A percentile compares a stretch with the other conserved stretches of the same genome.
phyloP scores from a whole-genome alignment of 2,888 invertebrate genomes.

The Luperina nickerlii region DNA sequence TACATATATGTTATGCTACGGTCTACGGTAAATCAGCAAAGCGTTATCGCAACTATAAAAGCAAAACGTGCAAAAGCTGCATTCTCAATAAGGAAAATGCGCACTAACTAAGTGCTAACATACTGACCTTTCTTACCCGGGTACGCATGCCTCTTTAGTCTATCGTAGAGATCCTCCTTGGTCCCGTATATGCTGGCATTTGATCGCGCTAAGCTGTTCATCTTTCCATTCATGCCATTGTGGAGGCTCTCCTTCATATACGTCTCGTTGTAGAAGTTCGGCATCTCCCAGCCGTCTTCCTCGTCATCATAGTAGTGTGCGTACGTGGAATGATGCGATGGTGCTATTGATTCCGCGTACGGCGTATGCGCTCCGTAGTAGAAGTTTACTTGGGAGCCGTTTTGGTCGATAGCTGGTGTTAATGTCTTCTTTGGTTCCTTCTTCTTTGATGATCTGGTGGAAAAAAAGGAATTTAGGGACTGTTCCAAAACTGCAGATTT shows the following conservation, averaged over 20 bases:
- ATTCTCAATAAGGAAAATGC: conserved; percentile 72
- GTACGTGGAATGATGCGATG: conserved; percentile 98
- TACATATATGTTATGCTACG: conserved; percentile 1
- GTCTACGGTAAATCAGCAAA: conserved; percentile 31
- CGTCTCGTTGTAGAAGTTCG: conserved; percentile 98
- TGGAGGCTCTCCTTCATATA: conserved; percentile 98
- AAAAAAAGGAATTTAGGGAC: neutral
- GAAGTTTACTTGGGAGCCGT: conserved; percentile 98
- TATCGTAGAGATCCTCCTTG: conserved; percentile 98
- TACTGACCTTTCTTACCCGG: conserved; percentile 97
- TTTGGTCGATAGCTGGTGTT: conserved; percentile 96
- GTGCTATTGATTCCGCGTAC: conserved; percentile 98
- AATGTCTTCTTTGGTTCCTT: conserved; percentile 98
- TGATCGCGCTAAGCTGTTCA: conserved; percentile 97
- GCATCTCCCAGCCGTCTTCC: conserved; percentile 99
- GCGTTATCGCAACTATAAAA: conserved; percentile 46
- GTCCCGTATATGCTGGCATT: conserved; percentile 98
- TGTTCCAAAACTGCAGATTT: neutral
- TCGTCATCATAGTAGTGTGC: conserved; percentile 99
- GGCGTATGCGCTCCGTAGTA: conserved; percentile 98
- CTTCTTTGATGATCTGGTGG: conserved; percentile 93
- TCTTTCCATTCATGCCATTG: conserved; percentile 95
- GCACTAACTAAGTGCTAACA: conserved; percentile 85
- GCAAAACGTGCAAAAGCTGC: conserved; percentile 71
- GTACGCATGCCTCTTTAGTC: conserved; percentile 98